A percentile compares a stretch with the other conserved stretches of the same genome.
Conservation (phyloP, 2,888 invertebrate genomes). For the Temnothorax ravouxi region DNA sequence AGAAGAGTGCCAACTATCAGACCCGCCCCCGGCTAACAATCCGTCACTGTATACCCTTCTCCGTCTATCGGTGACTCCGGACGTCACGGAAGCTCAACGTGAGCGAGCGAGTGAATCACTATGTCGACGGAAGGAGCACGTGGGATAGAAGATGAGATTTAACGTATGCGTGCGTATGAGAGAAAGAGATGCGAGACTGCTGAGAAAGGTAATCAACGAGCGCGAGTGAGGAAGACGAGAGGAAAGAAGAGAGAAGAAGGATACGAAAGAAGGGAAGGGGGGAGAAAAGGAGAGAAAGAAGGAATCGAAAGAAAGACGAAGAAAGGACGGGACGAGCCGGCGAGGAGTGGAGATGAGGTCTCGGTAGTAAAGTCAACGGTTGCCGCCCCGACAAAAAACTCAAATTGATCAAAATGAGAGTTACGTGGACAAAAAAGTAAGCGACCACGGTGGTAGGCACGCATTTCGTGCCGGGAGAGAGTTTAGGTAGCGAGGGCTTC, state of each 20-base stretch:
- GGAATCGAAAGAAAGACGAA: slow-evolving; percentile 39
- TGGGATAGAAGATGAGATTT: slow-evolving; percentile 76
- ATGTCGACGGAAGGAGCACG: slow-evolving; percentile 61
- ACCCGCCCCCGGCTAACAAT: slow-evolving; percentile 78
- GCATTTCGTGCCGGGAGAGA: slow-evolving; percentile 74
- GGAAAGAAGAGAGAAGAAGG: slow-evolving; percentile 45
- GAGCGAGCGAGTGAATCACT: slow-evolving; percentile 71
- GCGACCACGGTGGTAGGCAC: slow-evolving; percentile 75
- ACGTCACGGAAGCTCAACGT: slow-evolving; percentile 69
- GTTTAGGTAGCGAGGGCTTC: slow-evolving; percentile 71
- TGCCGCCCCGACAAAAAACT: slow-evolving; percentile 81
- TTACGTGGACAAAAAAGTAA: slow-evolving; percentile 80
- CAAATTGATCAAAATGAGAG: slow-evolving; percentile 83
- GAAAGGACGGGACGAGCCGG: slow-evolving; percentile 42
- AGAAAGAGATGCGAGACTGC: slow-evolving; percentile 52
- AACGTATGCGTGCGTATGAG: slow-evolving; percentile 72
- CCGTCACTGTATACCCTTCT: slow-evolving; percentile 74
- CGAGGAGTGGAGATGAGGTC: slow-evolving; percentile 74
- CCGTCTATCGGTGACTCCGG: slow-evolving; percentile 56
- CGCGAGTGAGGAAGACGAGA: slow-evolving; percentile 12
- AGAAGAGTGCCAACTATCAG: slow-evolving; percentile 59
- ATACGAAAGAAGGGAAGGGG: slow-evolving; percentile 50
- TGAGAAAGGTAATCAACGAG: slow-evolving; percentile 66
- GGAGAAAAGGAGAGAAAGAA: slow-evolving; percentile 53
- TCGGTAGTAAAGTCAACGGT: slow-evolving; percentile 81